A percentile compares a stretch with the other conserved stretches of the same genome.
Evolutionary conservation across 2,888 invertebrate genomes (phyloP).

Genomic region (Pimpla rufipes): DNA sequence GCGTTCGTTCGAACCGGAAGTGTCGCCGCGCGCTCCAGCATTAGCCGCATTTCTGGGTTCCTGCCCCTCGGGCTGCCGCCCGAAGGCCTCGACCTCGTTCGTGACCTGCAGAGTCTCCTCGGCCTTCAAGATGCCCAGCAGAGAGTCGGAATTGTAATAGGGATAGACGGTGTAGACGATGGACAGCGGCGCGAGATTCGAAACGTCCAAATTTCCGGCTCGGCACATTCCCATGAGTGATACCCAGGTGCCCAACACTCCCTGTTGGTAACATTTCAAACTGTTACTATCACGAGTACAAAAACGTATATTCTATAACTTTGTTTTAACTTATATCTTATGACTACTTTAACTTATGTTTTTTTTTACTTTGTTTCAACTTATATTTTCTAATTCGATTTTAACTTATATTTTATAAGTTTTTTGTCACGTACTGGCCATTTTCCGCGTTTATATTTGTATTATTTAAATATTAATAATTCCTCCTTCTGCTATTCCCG

Average conservation of each 20-base stretch:
- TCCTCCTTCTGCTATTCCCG: no score
- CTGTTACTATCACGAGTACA: constrained; percentile 24
- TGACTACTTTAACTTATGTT: no score
- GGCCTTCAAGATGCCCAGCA: constrained; percentile 67
- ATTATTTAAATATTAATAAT: no score
- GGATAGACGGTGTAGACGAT: constrained; percentile 73
- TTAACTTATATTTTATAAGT: no score
- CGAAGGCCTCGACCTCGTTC: constrained; percentile 12
- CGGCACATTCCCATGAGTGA: constrained; percentile 59
- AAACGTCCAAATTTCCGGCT: constrained; percentile 60
- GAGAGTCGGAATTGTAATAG: constrained; percentile 72
- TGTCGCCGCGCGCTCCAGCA: constrained; percentile 5
- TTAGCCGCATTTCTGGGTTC: constrained; percentile 17
- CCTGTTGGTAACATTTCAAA: constrained; percentile 51
- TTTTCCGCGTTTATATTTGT: no score
- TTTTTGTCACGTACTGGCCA: no score
- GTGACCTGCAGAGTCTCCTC: constrained; percentile 58
- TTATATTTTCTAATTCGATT: no score
- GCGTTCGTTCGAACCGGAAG: constrained; percentile 18
- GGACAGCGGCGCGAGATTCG: constrained; percentile 69
- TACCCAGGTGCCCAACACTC: constrained; percentile 55
- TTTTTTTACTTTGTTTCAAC: no score
- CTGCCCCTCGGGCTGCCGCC: not conserved
- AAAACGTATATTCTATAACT: no score
- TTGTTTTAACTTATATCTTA: no score